Conservation (phyloP, 2,888 invertebrate genomes). For the Sialis fuliginosa region DNA sequence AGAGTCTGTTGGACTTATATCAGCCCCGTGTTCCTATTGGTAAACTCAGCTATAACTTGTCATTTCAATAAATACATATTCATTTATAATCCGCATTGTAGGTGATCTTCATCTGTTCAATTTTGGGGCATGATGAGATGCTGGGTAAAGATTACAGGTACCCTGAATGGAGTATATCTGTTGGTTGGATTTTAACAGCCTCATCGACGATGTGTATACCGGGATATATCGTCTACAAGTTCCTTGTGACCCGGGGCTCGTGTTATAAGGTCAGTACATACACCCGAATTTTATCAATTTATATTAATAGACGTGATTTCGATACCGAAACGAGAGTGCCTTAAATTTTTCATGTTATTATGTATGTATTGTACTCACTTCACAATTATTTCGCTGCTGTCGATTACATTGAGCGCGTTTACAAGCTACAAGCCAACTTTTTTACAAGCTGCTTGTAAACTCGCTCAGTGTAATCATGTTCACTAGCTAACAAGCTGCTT, state of each 20-base stretch:
- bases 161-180: slow-evolving; percentile 62
- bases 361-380: too few species aligned
- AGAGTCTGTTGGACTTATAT: slow-evolving; percentile 73
- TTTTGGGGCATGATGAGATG: slow-evolving; percentile 66
- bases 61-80: neutral
- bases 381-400: too few species aligned
- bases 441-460: too few species aligned
- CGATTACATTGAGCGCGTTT: too few species aligned
- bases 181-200: slow-evolving; percentile 68
- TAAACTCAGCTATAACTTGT: slow-evolving; percentile 20
- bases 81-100: slow-evolving; percentile 17
- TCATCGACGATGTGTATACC: slow-evolving; percentile 79
- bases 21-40: slow-evolving; percentile 69
- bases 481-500: too few species aligned
- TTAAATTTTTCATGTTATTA: too few species aligned
- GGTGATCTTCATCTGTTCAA: slow-evolving; percentile 69
- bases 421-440: too few species aligned
- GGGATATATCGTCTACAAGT: slow-evolving; percentile 62
- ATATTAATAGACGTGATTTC: too few species aligned
- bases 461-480: too few species aligned
- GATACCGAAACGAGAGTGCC: too few species aligned
- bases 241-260: slow-evolving; percentile 48
- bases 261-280: slow-evolving; percentile 24
- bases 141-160: slow-evolving; percentile 54
- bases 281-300: too few species aligned